Evolutionary conservation across 2,797 vertebrate genomes (phyloP), one percentile per base, ranked within the genome.

Genomic region (Karalla daura): DNA sequence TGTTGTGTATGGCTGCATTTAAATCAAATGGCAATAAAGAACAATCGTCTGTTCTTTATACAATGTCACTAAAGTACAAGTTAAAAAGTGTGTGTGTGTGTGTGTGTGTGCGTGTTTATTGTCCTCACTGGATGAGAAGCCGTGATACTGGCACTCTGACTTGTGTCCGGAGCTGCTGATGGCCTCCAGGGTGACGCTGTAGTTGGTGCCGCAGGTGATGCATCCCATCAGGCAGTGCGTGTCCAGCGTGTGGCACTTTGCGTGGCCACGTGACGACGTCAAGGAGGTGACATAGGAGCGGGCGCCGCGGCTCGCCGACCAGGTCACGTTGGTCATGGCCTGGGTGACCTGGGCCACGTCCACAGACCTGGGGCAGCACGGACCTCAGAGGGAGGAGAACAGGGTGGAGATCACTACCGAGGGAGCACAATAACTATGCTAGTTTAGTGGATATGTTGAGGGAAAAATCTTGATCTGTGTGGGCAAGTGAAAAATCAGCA

Each of bases 191-290:
- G 89, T 84, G 52, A 98, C 89, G 0, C 90, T 96, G 59, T 98
- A 98, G 86, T 94, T 95, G 86, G 95, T 92, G 55, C 95, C 91
- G 15, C 97, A 98, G 0, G 93, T 94, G 74, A 98, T 95, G 80
- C 98, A 98, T 80, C 96, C 97, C 93, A 99, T 91, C 52, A 97
- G 88, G 85, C 96, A 98, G 76, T 95, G 92, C 61, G 78, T 92
- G 52, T 95, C 93, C 71, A 92, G 81, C 1, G 96, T 97, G 92
- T 94, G 96, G 74, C 97, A 98, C 82, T 93, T 95, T 18, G 95
- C 94, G 0, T 92, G 76, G 41, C 96, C 95, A 0, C 72, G 89
- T 1, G 85, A 66, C n/a, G 97, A 97, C n/a, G 86, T 93, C 77
- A 99, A 78, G 15, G 87, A 51, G 6, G 91, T 89, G 63, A 94